Conservation (phyloP, 2,797 vertebrate species). For the Podarcis siculus region DNA sequence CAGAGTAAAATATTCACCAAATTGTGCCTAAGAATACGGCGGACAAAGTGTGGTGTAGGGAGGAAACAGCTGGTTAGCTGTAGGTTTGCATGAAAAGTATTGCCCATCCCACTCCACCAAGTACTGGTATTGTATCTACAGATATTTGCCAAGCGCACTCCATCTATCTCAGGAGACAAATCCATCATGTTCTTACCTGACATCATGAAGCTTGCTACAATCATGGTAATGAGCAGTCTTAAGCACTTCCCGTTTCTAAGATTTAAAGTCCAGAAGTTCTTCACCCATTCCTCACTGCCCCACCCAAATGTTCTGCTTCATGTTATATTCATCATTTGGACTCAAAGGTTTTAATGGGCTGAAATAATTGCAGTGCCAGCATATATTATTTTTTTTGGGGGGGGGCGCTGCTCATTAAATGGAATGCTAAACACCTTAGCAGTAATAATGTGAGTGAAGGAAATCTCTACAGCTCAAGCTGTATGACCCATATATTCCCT, state of each 20-base stretch:
- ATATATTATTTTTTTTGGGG: no score
- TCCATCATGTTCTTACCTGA: neutral
- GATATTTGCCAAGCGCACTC: neutral
- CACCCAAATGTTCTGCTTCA: neutral
- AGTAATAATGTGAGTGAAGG: neutral
- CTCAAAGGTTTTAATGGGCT: constrained; percentile 22
- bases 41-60: neutral
- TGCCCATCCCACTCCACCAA: no score
- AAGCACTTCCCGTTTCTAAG: neutral
- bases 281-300: neutral
- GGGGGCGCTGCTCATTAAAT: neutral
- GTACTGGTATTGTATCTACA: no score
- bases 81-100: neutral
- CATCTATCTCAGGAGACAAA: neutral
- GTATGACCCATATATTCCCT: neutral
- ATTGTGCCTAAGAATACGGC: neutral
- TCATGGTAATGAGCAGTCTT: neutral
- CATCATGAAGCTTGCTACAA: neutral
- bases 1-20: neutral
- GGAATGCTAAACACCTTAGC: constrained; percentile 9
- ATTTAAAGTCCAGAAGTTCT: neutral
- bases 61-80: neutral
- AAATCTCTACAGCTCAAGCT: constrained; percentile 11
- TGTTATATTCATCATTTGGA: constrained; percentile 13
- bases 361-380: constrained; percentile 13